phyloP scores from a whole-genome alignment of 1,140 invertebrate species.

The Nomia melanderi region DNA sequence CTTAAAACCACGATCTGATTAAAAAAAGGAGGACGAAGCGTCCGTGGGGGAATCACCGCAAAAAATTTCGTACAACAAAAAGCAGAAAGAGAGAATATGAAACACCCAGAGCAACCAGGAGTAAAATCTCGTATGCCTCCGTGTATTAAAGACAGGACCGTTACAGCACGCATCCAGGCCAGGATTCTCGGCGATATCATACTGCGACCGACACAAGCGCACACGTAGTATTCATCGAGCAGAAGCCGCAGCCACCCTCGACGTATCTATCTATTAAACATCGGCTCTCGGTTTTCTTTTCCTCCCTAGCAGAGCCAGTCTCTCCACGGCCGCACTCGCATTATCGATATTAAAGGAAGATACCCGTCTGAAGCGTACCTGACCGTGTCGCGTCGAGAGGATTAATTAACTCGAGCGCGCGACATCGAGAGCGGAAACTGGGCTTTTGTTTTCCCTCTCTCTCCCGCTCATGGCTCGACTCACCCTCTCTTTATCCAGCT shows the following conservation, averaged over 20 bases:
- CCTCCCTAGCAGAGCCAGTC: conserved; percentile 33
- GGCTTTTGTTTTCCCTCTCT: conserved; percentile 59
- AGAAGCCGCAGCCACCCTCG: conserved; percentile 20
- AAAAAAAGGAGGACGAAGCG: too few species aligned
- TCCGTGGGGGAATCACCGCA: neutral
- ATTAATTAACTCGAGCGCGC: conserved; percentile 75
- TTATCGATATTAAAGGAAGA: conserved; percentile 77
- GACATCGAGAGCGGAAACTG: conserved; percentile 72
- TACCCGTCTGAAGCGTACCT: conserved; percentile 66
- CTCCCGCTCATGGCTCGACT: conserved; percentile 1
- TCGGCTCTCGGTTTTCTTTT: conserved; percentile 54
- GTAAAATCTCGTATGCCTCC: neutral
- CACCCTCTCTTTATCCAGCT: conserved; percentile 35
- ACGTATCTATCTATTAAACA: conserved; percentile 60
- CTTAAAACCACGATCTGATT: too few species aligned
- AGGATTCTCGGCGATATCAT: conserved; percentile 11
- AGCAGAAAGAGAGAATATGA: neutral
- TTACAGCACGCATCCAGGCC: conserved; percentile 1
- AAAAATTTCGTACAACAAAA: neutral
- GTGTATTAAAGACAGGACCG: conserved; percentile 11
- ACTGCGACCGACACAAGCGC: neutral
- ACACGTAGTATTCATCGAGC: neutral
- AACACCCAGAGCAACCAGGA: neutral
- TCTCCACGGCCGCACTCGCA: conserved; percentile 60
- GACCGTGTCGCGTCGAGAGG: conserved; percentile 72